These are phyloP conservation scores for Corythaeola cristata DNA, from an alignment of 2,113 vertebrate species.

Conservation along the genomic window DNA sequence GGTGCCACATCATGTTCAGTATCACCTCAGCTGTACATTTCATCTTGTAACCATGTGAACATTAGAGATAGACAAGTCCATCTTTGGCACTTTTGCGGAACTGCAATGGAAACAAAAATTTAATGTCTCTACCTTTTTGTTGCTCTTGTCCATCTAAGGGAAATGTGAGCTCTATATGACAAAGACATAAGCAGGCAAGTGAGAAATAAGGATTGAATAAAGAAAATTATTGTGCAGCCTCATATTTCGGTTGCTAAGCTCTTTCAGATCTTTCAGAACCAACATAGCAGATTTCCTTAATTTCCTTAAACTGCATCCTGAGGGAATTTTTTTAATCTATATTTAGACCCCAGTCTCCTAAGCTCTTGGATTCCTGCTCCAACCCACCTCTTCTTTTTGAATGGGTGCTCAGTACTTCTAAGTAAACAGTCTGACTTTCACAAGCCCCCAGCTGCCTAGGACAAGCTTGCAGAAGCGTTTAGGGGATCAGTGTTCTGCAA, in stretches of 20 bases:
- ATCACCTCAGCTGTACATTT: neutral
- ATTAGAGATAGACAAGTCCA: neutral
- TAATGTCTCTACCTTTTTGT: neutral
- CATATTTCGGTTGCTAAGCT: neutral
- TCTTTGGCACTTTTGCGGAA: too few species aligned
- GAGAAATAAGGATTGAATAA: neutral
- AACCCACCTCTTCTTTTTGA: neutral
- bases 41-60: neutral
- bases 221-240: neutral
- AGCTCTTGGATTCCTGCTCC: neutral
- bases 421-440: neutral
- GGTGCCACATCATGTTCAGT: neutral
- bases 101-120: neutral
- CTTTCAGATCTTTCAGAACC: neutral
- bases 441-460: neutral
- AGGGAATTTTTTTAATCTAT: neutral
- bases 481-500: neutral
- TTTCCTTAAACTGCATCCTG: neutral
- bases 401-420: neutral
- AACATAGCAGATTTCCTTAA: neutral
- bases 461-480: neutral
- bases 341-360: neutral
- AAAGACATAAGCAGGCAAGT: neutral
- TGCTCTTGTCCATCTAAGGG: neutral
- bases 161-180: neutral